Conservation (phyloP, 2,888 invertebrate species). For the Bruchidius siliquastri region DNA sequence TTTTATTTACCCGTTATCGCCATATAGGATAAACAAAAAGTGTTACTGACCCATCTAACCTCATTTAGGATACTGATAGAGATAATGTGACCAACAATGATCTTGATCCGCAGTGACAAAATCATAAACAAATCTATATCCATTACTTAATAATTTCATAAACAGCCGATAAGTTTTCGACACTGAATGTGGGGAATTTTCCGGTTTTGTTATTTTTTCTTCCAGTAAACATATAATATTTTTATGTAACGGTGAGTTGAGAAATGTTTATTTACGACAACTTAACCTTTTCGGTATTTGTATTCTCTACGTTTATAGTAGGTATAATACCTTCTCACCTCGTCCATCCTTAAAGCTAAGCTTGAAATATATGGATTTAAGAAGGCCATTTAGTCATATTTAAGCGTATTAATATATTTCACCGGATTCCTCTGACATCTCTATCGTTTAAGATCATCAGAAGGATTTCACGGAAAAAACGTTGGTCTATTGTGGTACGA, state of each 20-base stretch:
- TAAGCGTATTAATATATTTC: constrained; percentile 40
- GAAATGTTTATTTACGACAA: neutral
- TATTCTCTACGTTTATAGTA: neutral
- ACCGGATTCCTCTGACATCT: constrained; percentile 7
- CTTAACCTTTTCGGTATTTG: neutral
- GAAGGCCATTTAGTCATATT: constrained; percentile 35
- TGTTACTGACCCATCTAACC: too few species aligned
- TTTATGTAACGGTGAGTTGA: neutral
- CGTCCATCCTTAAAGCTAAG: constrained; percentile 1
- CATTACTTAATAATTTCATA: neutral
- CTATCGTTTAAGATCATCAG: neutral
- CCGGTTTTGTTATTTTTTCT: too few species aligned
- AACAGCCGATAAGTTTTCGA: neutral
- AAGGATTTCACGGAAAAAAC: neutral
- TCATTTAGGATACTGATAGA: too few species aligned
- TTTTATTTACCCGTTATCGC: too few species aligned
- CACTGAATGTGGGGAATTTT: too few species aligned
- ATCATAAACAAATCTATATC: neutral
- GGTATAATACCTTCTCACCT: neutral
- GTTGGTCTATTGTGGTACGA: neutral
- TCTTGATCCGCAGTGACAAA: too few species aligned
- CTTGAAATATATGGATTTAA: constrained; percentile 31
- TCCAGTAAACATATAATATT: neutral
- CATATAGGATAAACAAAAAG: too few species aligned
- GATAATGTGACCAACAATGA: too few species aligned